phyloP scores from a whole-genome alignment of 2,797 vertebrate species.

The Acrossocheilus fasciatus region DNA sequence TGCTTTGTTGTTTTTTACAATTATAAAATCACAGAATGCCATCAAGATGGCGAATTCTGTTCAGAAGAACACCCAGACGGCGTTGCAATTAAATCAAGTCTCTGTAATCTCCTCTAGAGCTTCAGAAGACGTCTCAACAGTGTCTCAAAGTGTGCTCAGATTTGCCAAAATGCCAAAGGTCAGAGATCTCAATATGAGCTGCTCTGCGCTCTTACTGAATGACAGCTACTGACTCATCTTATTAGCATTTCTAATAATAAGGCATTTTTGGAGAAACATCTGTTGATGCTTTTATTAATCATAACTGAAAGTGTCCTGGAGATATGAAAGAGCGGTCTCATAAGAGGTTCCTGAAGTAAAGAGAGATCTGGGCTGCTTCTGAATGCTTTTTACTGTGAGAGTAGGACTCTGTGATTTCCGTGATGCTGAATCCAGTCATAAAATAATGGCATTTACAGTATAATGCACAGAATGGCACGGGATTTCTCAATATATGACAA shows the following conservation, averaged over 20 bases:
- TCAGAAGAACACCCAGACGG: not conserved
- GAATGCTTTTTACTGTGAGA: not conserved
- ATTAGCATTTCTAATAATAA: no score
- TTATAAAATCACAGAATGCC: not conserved
- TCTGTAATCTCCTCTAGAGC: not conserved
- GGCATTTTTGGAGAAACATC: slow-evolving; percentile 1
- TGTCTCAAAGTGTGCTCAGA: not conserved
- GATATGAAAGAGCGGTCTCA: not conserved
- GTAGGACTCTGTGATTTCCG: not conserved
- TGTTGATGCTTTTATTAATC: not conserved
- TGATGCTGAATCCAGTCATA: not conserved
- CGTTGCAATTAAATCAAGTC: no score
- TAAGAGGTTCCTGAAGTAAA: not conserved
- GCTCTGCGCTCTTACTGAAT: not conserved
- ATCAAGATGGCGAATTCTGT: not conserved
- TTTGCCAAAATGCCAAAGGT: not conserved
- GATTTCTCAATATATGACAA: not conserved
- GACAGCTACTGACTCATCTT: not conserved
- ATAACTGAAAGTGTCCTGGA: not conserved
- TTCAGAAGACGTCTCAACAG: not conserved
- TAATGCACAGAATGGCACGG: not conserved
- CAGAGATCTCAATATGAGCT: not conserved
- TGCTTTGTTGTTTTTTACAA: slow-evolving; percentile 27
- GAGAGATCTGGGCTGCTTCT: not conserved
- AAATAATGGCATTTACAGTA: not conserved